phyloP scores from a whole-genome alignment of 2,888 invertebrate genomes.

The Apomyelois bistriatella region DNA sequence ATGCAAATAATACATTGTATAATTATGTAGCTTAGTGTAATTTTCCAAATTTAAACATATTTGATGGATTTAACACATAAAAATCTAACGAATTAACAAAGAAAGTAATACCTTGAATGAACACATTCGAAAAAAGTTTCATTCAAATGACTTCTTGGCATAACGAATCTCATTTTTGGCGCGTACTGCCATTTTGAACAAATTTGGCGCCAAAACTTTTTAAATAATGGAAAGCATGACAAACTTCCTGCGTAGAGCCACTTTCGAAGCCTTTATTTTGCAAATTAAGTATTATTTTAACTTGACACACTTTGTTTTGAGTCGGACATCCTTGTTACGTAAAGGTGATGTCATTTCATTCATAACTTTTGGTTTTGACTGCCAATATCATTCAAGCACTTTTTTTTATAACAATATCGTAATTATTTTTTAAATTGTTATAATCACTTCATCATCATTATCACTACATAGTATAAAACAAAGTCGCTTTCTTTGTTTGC shows the following conservation, averaged over 20 bases:
- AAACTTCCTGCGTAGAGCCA: slow-evolving; percentile 8
- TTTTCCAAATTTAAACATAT: no score
- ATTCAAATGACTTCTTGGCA: neutral
- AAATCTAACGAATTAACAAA: no score
- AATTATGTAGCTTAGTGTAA: no score
- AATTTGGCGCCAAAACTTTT: slow-evolving; percentile 7
- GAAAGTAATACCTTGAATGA: no score
- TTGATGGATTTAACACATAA: no score
- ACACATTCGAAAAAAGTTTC: no score
- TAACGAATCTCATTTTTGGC: neutral
- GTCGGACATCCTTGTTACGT: slow-evolving; percentile 5
- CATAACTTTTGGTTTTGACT: neutral
- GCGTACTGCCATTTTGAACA: slow-evolving; percentile 1
- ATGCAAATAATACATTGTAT: no score
- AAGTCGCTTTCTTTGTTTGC: no score
- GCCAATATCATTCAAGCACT: neutral
- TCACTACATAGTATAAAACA: no score
- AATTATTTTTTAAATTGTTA: no score
- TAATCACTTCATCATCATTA: no score
- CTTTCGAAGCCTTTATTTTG: slow-evolving; percentile 13
- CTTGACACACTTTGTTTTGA: slow-evolving; percentile 5
- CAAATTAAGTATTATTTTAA: slow-evolving; percentile 4
- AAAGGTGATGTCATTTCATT: slow-evolving; percentile 3
- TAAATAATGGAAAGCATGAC: slow-evolving; percentile 17
- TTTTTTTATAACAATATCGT: no score